Conservation (phyloP, 2,888 invertebrate genomes). For the Meteorus colon region DNA sequence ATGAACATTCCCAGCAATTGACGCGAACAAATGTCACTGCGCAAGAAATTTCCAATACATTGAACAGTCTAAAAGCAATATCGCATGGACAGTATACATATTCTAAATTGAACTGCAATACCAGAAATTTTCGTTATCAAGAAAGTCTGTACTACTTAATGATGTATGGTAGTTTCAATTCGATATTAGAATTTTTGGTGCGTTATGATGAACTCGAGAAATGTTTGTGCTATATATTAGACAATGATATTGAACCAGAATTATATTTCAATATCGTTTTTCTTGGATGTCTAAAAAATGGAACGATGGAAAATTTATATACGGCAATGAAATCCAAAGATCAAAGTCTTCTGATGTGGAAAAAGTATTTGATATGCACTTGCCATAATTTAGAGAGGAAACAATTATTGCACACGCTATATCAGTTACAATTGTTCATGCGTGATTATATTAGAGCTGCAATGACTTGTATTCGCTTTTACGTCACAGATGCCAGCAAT, state of each 20-base stretch:
- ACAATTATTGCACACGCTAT: conserved; percentile 81
- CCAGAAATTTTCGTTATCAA: conserved; percentile 73
- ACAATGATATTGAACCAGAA: conserved; percentile 81
- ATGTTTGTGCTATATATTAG: conserved; percentile 81
- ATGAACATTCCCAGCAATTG: conserved; percentile 50
- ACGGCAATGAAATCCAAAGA: conserved; percentile 81
- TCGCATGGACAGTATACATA: conserved; percentile 69
- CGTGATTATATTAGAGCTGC: conserved; percentile 85
- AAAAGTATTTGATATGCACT: conserved; percentile 81
- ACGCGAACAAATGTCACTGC: conserved; percentile 71
- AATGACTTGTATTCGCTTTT: conserved; percentile 86
- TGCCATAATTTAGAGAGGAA: conserved; percentile 83
- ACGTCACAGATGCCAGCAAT: conserved; percentile 77
- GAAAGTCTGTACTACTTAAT: conserved; percentile 89
- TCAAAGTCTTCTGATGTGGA: conserved; percentile 81
- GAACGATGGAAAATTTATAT: conserved; percentile 78
- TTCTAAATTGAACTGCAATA: conserved; percentile 43
- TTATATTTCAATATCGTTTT: conserved; percentile 84
- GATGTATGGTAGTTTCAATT: conserved; percentile 85
- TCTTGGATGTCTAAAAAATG: conserved; percentile 80
- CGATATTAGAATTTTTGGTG: conserved; percentile 84
- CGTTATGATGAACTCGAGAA: conserved; percentile 81
- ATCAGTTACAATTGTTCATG: conserved; percentile 82
- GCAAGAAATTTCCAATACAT: conserved; percentile 73
- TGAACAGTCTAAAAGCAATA: conserved; percentile 73